phyloP scores from a whole-genome alignment of 1,140 invertebrate species.

The Popillia japonica region DNA sequence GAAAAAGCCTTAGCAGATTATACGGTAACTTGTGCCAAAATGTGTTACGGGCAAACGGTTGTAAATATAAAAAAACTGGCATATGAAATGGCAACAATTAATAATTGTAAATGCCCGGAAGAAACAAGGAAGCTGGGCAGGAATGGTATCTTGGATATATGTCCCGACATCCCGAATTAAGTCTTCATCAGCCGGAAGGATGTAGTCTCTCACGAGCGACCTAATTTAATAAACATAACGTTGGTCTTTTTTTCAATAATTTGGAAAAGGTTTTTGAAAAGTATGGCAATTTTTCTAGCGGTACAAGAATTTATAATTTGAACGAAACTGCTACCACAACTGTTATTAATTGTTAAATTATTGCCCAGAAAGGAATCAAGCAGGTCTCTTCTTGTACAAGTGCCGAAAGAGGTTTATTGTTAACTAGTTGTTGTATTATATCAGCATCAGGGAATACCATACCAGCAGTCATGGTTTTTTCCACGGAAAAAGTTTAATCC shows the following conservation, averaged over 20 bases:
- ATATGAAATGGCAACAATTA: too few relatives aligned
- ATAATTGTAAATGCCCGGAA: too few relatives aligned
- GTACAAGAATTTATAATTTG: slow-evolving; percentile 59
- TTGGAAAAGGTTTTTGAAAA: neutral
- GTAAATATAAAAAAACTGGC: too few relatives aligned
- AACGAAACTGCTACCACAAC: slow-evolving; percentile 60
- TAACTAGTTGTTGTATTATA: slow-evolving; percentile 57
- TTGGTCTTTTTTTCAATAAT: too few relatives aligned
- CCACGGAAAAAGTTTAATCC: slow-evolving; percentile 55
- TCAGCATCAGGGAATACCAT: slow-evolving; percentile 55
- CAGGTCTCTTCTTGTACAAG: slow-evolving; percentile 55
- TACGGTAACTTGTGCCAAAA: slow-evolving; percentile 30
- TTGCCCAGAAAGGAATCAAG: slow-evolving; percentile 52
- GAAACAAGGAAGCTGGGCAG: too few relatives aligned
- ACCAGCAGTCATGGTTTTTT: slow-evolving; percentile 57
- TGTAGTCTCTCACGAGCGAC: too few relatives aligned
- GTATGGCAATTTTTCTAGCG: slow-evolving; percentile 39
- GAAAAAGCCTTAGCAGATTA: slow-evolving; percentile 35
- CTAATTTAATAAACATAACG: too few relatives aligned
- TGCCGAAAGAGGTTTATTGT: slow-evolving; percentile 54
- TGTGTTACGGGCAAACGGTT: slow-evolving; percentile 43
- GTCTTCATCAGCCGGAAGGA: too few relatives aligned
- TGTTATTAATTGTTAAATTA: slow-evolving; percentile 45
- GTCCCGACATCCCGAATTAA: too few relatives aligned
- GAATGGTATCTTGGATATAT: too few relatives aligned